These are phyloP conservation scores for Mythimna vitellina DNA, from an alignment of 2,888 invertebrate species.

Conservation along the genomic window DNA sequence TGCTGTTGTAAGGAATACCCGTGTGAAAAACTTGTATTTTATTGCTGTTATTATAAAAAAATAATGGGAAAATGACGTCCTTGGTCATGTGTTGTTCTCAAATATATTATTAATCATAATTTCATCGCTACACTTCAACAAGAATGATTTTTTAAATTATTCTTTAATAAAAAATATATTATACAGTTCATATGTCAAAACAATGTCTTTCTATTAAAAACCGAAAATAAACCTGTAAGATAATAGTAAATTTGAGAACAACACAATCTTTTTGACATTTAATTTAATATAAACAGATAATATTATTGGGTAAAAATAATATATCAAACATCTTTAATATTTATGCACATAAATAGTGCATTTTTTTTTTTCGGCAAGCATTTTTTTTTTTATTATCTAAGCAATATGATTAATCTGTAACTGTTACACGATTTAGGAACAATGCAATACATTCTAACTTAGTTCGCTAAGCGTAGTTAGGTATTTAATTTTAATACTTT, in stretches of 20 bases:
- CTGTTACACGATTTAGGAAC: constrained; percentile 74
- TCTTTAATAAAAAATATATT: not conserved
- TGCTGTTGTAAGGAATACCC: constrained; percentile 70
- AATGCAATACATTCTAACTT: constrained; percentile 86
- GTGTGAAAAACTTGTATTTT: constrained; percentile 43
- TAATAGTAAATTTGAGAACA: constrained; percentile 51
- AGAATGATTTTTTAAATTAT: not conserved
- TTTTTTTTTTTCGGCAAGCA: constrained; percentile 74
- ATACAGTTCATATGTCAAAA: not conserved
- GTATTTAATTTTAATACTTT: constrained; percentile 76
- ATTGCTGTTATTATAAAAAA: constrained; percentile 35
- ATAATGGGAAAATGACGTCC: constrained; percentile 16
- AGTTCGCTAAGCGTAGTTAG: constrained; percentile 81
- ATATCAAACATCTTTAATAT: constrained; percentile 66
- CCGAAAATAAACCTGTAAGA: not conserved
- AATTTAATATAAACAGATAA: constrained; percentile 47
- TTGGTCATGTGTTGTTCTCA: constrained; percentile 43
- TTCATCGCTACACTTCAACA: not conserved
- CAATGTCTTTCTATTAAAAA: not conserved
- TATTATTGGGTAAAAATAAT: constrained; percentile 59
- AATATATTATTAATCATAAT: constrained; percentile 41
- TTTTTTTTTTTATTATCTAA: constrained; percentile 72
- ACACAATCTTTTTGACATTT: constrained; percentile 56
- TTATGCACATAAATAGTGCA: constrained; percentile 78
- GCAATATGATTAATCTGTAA: constrained; percentile 70